Conservation (phyloP, 2,113 vertebrate genomes). For the Lophochroa leadbeateri region DNA sequence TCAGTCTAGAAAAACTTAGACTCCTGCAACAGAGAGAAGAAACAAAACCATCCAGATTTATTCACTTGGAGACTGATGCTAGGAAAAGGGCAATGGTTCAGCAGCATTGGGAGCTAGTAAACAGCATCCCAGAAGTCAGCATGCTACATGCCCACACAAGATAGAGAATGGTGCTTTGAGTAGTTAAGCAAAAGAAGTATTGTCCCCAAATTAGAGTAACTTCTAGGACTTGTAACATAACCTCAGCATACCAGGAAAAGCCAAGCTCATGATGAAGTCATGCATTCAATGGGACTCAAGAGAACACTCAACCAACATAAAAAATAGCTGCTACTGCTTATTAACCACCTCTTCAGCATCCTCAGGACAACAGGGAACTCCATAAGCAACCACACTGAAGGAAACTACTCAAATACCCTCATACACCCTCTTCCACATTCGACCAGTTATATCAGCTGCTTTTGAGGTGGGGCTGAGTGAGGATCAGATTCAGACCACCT, state of each 20-base stretch:
- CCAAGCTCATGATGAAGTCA: not conserved
- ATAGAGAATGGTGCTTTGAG: not conserved
- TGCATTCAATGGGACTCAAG: not conserved
- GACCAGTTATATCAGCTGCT: not conserved
- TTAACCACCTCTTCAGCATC: not conserved
- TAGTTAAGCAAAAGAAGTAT: not conserved
- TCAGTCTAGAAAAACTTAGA: not conserved
- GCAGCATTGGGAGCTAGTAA: not conserved
- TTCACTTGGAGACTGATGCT: not conserved
- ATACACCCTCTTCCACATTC: not conserved
- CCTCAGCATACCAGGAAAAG: constrained; percentile 10
- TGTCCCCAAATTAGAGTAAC: not conserved
- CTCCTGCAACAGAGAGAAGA: not conserved
- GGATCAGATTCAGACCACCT: not conserved
- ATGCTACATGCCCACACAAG: not conserved
- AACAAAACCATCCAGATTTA: not conserved
- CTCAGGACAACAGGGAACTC: not conserved
- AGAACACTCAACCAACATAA: not conserved
- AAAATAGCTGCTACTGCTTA: constrained; percentile 5
- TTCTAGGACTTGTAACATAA: not conserved
- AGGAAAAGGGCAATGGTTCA: not conserved
- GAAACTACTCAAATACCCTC: not conserved
- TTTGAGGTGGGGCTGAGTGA: not conserved
- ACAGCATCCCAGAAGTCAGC: not conserved
- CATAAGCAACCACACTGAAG: not conserved